Percentiles rank a stretch among this genome's conserved stretches.
Evolutionary conservation across 2,888 invertebrate genomes (phyloP).

Genomic region (Petrolisthes cinctipes): DNA sequence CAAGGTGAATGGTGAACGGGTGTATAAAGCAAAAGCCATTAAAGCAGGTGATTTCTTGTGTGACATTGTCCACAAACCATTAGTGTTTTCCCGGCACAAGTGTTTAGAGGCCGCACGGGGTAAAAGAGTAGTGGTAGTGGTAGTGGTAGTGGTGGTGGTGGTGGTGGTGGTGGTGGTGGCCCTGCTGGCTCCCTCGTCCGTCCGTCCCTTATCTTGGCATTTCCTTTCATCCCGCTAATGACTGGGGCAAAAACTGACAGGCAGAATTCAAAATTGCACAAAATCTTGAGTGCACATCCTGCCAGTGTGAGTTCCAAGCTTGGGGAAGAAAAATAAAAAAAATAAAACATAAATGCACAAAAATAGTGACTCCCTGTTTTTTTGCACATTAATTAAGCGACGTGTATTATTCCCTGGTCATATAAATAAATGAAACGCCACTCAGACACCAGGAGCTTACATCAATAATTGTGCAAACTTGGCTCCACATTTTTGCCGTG

Average conservation of each 20-base stretch:
- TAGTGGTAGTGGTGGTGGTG: not conserved
- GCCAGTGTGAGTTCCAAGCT: constrained; percentile 16
- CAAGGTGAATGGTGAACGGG: constrained; percentile 29
- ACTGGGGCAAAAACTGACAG: constrained; percentile 44
- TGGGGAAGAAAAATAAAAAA: not conserved
- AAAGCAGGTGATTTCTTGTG: constrained; percentile 44
- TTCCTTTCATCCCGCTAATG: constrained; percentile 50
- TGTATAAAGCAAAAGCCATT: constrained; percentile 41
- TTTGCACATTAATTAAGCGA: constrained; percentile 28
- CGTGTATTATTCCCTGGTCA: constrained; percentile 20
- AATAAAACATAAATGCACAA: not conserved
- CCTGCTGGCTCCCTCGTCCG: not conserved
- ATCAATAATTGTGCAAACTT: constrained; percentile 27
- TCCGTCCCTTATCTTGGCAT: constrained; percentile 19
- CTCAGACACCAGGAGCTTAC: constrained; percentile 22
- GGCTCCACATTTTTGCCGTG: no score
- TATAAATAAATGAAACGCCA: not conserved
- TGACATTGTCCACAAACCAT: constrained; percentile 46
- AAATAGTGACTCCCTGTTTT: not conserved
- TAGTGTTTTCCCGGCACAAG: constrained; percentile 39
- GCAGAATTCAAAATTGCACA: constrained; percentile 42
- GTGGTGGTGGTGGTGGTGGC: no score
- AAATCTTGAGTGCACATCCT: constrained; percentile 33
- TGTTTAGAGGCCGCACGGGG: constrained; percentile 32
- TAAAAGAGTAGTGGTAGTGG: not conserved